These are phyloP conservation scores for Morelia viridis DNA, from an alignment of 2,797 vertebrate genomes.

Conservation along the genomic window DNA sequence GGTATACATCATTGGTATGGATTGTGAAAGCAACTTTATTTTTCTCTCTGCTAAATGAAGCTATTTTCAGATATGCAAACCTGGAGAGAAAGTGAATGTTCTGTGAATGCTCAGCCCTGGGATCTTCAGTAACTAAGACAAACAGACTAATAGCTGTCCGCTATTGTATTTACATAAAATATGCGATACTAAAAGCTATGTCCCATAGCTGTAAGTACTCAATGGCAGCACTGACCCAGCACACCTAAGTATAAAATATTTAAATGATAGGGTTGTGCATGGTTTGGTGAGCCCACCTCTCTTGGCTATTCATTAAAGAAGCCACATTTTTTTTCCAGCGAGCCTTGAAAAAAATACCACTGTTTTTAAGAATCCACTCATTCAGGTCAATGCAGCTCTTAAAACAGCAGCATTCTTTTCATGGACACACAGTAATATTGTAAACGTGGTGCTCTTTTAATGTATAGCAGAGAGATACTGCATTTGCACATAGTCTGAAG, in stretches of 20 bases:
- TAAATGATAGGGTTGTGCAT: neutral
- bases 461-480: neutral
- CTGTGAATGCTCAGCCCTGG: slow-evolving; percentile 2
- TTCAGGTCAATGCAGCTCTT: neutral
- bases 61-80: slow-evolving; percentile 24
- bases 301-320: neutral
- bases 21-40: neutral
- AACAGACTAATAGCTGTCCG: slow-evolving; percentile 12
- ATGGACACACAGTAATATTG: neutral
- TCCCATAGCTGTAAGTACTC: neutral
- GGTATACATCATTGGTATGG: neutral
- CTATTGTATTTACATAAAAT: slow-evolving; percentile 29
- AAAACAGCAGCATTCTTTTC: neutral
- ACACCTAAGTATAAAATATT: neutral
- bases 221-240: neutral
- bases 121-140: slow-evolving; percentile 25
- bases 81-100: neutral
- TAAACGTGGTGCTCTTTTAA: neutral
- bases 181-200: neutral
- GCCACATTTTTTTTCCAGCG: neutral
- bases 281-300: neutral
- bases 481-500: neutral
- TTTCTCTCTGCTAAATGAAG: neutral
- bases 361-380: neutral
- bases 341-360: neutral